A percentile compares a stretch with the other conserved stretches of the same genome.
Conservation (phyloP, 2,797 vertebrate genomes). For the Xiphophorus birchmanni region DNA sequence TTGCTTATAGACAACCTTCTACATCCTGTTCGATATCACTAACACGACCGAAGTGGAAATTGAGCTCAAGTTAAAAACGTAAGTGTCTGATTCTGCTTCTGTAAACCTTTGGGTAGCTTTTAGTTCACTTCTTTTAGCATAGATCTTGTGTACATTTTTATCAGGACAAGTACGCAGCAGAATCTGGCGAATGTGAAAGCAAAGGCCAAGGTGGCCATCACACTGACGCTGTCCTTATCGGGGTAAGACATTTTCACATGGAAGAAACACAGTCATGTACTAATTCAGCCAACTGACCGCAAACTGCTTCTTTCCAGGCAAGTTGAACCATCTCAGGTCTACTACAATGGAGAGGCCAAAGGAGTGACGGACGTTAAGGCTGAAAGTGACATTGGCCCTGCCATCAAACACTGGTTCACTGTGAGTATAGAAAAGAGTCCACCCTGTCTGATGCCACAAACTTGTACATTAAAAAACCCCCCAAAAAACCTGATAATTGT, state of each 20-base stretch:
- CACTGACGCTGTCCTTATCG: constrained; percentile 87
- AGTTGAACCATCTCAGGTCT: constrained; percentile 92
- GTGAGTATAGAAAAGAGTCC: constrained; percentile 72
- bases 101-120: background rate
- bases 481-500: background rate
- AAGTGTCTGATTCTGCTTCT: constrained; percentile 56
- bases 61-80: constrained; percentile 89
- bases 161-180: constrained; percentile 90
- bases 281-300: background rate
- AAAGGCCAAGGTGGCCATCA: constrained; percentile 87
- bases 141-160: constrained; percentile 27
- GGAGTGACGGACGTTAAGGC: constrained; percentile 85
- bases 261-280: constrained; percentile 4
- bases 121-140: background rate
- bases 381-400: constrained; percentile 88
- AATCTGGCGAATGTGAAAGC: constrained; percentile 80
- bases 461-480: background rate
- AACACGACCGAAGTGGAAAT: constrained; percentile 88
- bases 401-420: constrained; percentile 90
- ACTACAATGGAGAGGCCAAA: constrained; percentile 83
- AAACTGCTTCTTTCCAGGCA: constrained; percentile 75
- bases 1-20: constrained; percentile 85
- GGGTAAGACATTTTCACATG: constrained; percentile 82
- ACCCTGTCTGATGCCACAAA: background rate
- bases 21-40: constrained; percentile 87